Percentiles rank a stretch among this genome's conserved stretches.
Conservation (phyloP, 1,140 invertebrate genomes). For the Parapsyche elsis region DNA sequence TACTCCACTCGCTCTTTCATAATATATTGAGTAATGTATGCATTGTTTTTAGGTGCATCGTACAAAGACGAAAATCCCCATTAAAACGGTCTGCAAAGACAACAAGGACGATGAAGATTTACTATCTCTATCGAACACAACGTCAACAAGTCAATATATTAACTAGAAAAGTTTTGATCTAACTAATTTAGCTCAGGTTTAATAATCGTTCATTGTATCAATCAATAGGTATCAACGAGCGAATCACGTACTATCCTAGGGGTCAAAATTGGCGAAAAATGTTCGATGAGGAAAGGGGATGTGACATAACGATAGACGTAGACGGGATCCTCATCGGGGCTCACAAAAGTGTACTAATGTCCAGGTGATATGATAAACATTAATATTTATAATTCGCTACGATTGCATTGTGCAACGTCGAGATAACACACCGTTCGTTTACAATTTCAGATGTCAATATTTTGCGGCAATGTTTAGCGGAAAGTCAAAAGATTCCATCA, state of each 20-base stretch:
- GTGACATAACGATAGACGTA: conserved; percentile 38
- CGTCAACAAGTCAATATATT: background rate
- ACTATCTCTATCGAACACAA: background rate
- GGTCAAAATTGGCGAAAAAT: conserved; percentile 34
- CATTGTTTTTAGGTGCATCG: background rate
- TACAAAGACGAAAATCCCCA: background rate
- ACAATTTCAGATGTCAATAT: conserved; percentile 76
- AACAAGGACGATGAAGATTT: conserved; percentile 17
- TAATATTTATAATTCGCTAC: too few relatives aligned
- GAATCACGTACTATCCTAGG: background rate
- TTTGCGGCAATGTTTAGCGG: conserved; percentile 90
- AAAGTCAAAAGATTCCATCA: conserved; percentile 82
- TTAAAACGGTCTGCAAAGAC: background rate
- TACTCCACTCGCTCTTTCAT: background rate
- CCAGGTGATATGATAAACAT: too few relatives aligned
- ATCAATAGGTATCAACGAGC: conserved; percentile 10
- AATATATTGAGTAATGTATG: background rate
- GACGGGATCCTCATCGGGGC: conserved; percentile 31
- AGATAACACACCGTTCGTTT: too few relatives aligned
- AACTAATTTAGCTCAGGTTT: background rate
- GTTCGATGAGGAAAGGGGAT: conserved; percentile 31
- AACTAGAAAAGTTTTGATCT: background rate
- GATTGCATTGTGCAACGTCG: too few relatives aligned
- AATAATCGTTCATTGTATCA: background rate
- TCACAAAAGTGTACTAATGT: conserved; percentile 33